Conservation (phyloP, 2,888 invertebrate species). For the Acleris laterana region DNA sequence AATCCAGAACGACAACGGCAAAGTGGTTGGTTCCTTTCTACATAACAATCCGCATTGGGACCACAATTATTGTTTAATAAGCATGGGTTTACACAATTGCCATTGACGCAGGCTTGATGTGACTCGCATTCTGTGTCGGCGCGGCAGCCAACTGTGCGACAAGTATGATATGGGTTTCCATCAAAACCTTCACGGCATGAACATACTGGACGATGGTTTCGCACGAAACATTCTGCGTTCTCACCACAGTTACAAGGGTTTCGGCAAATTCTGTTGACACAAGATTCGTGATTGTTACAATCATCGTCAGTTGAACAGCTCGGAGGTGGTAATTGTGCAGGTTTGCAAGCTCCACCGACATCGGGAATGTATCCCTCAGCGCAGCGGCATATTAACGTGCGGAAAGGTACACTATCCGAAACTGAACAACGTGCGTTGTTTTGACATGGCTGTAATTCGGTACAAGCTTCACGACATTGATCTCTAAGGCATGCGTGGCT, state of each 20-base stretch:
- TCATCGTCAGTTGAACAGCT: slow-evolving; percentile 92
- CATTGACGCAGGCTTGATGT: slow-evolving; percentile 92
- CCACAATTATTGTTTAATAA: slow-evolving; percentile 92
- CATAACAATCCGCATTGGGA: slow-evolving; percentile 92
- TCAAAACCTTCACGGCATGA: slow-evolving; percentile 93
- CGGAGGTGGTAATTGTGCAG: slow-evolving; percentile 87
- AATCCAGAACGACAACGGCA: slow-evolving; percentile 93
- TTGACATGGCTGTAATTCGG: slow-evolving; percentile 89
- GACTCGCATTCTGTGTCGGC: slow-evolving; percentile 93
- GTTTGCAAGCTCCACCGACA: slow-evolving; percentile 90
- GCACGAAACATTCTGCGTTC: slow-evolving; percentile 92
- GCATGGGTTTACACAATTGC: slow-evolving; percentile 94
- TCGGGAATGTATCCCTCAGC: slow-evolving; percentile 93
- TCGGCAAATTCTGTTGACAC: slow-evolving; percentile 93
- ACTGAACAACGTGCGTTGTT: slow-evolving; percentile 91
- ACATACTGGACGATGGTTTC: slow-evolving; percentile 93
- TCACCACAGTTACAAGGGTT: slow-evolving; percentile 95
- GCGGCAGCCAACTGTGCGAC: slow-evolving; percentile 92
- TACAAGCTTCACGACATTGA: slow-evolving; percentile 91
- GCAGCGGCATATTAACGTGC: slow-evolving; percentile 95
- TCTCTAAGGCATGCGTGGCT: slow-evolving; percentile 92
- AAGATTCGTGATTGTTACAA: slow-evolving; percentile 91
- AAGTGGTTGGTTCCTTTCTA: slow-evolving; percentile 88
- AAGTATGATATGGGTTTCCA: slow-evolving; percentile 93
- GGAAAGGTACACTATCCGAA: slow-evolving; percentile 92